Evolutionary conservation across 1,140 invertebrate genomes (phyloP).

Genomic region (Dreissena polymorpha): DNA sequence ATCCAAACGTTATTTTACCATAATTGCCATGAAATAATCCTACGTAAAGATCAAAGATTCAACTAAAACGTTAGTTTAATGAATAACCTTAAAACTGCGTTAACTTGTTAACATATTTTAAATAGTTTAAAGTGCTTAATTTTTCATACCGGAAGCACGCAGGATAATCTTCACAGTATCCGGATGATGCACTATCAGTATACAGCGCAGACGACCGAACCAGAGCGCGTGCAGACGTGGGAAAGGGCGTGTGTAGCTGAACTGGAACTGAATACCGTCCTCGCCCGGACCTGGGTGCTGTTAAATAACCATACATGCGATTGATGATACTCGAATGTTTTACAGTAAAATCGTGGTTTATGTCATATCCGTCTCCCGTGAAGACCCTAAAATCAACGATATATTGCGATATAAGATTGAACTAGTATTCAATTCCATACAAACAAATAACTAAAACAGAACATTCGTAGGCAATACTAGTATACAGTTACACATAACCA

Average conservation of each 20-base stretch:
- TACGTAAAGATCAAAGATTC: no score
- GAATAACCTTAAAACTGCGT: no score
- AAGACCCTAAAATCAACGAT: neutral
- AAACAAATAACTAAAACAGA: neutral
- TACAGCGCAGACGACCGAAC: conserved; percentile 35
- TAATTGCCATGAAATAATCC: no score
- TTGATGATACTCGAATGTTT: neutral
- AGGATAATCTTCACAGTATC: conserved; percentile 39
- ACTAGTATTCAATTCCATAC: neutral
- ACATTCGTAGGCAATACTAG: neutral
- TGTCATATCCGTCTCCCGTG: neutral
- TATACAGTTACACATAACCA: no score
- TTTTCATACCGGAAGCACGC: conserved; percentile 3
- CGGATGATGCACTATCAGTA: conserved; percentile 46
- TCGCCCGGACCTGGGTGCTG: conserved; percentile 38
- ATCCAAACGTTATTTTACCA: no score
- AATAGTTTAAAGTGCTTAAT: no score
- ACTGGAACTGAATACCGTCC: conserved; percentile 27
- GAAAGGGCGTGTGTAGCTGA: neutral
- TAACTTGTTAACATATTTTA: no score
- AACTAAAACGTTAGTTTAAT: no score
- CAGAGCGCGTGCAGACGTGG: conserved; percentile 37
- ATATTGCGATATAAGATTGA: neutral
- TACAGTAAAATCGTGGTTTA: neutral
- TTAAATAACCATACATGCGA: neutral